Evolutionary conservation across 2,888 invertebrate species (phyloP).

Genomic region (Caenorhabditis japonica): DNA sequence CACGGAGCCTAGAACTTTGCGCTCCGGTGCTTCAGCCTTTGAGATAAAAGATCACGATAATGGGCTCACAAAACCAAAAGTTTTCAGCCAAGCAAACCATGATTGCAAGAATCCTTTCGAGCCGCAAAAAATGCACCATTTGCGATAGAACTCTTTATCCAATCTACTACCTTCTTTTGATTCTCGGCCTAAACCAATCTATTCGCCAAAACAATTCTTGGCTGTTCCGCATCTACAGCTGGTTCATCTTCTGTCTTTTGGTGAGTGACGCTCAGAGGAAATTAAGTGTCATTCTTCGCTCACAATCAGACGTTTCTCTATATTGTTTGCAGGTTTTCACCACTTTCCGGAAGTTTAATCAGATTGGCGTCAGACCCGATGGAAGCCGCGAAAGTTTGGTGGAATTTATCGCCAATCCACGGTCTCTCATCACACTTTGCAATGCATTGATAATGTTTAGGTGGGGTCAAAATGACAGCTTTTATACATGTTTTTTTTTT

Average conservation of each 20-base stretch:
- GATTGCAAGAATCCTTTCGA: conserved; percentile 42
- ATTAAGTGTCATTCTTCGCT: conserved; percentile 2
- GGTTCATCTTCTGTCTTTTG: conserved; percentile 49
- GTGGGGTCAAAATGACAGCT: conserved; percentile 10
- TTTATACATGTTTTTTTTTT: no score
- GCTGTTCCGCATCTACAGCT: conserved; percentile 50
- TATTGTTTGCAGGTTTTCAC: conserved; percentile 51
- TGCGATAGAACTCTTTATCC: conserved; percentile 51
- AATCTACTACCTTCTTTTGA: conserved; percentile 50
- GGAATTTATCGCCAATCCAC: conserved; percentile 52
- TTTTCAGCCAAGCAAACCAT: conserved; percentile 48
- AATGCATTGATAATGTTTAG: conserved; percentile 63
- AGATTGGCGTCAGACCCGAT: conserved; percentile 47
- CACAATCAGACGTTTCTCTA: not conserved
- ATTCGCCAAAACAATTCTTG: conserved; percentile 35
- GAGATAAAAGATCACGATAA: no score
- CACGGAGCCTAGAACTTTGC: conserved; percentile 7
- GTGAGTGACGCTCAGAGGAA: conserved; percentile 31
- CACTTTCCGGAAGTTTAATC: conserved; percentile 57
- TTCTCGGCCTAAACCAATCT: conserved; percentile 51
- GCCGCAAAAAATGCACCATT: conserved; percentile 45
- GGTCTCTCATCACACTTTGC: conserved; percentile 57
- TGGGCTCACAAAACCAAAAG: conserved; percentile 32
- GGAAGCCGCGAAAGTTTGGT: conserved; percentile 51
- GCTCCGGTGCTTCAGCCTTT: conserved; percentile 17